Evolutionary conservation across 92 coral and sea anemone genomes (phyloP).

Genomic region (Metridium senile): DNA sequence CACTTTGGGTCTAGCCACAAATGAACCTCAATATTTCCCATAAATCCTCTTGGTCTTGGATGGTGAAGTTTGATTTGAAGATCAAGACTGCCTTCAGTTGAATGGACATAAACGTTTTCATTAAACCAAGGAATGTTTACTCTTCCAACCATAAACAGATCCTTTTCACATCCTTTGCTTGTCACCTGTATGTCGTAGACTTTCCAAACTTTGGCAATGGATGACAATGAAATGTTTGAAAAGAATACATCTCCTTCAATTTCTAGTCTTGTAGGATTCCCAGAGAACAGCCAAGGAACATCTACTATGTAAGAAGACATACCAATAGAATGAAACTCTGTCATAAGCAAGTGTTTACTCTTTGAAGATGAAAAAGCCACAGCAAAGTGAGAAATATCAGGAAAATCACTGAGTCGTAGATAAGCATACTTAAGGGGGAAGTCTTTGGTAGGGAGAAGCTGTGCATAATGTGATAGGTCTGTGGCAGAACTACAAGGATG

Average conservation of each 20-base stretch:
- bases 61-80: constrained; percentile 74
- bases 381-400: constrained; percentile 69
- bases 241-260: constrained; percentile 60
- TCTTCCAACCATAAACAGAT: constrained; percentile 58
- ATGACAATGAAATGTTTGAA: constrained; percentile 73
- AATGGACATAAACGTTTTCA: constrained; percentile 73
- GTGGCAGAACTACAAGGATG: constrained; percentile 58
- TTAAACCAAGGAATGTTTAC: constrained; percentile 91
- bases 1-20: constrained; percentile 84
- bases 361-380: constrained; percentile 44
- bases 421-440: constrained; percentile 56
- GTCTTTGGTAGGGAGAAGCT: constrained; percentile 49
- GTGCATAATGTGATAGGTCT: constrained; percentile 57
- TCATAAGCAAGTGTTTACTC: constrained; percentile 42
- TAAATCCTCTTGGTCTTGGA: constrained; percentile 77
- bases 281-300: constrained; percentile 72
- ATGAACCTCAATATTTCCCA: constrained; percentile 69
- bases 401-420: constrained; percentile 44
- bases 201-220: constrained; percentile 78
- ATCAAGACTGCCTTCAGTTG: constrained; percentile 49
- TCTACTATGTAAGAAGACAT: constrained; percentile 47
- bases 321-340: constrained; percentile 55
- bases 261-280: constrained; percentile 41
- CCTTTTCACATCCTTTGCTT: constrained; percentile 64
- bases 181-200: constrained; percentile 67